Base-by-base conservation (phyloP, 2,888 invertebrate species). In the Sminthurinus aureus region DNA sequence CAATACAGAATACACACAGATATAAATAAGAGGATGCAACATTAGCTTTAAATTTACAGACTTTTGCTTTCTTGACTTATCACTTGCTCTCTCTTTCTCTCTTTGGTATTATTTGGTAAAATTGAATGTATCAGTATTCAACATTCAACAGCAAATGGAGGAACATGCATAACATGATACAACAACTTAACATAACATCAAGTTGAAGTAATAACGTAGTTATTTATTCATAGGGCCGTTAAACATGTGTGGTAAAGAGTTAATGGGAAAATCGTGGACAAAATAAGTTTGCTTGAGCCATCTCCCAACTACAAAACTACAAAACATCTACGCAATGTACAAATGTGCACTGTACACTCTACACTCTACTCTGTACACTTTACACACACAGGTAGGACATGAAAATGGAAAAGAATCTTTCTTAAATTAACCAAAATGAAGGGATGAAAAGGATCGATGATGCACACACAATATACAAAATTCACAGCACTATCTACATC, bases 211-310 rank as follows among this genome's bases (percentile, higher is more conserved):
- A 18, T 58, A 58, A 58, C 58, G 58, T 58, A 58, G 58, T 58
- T 58, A 73, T 73, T 73, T 73, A 58, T 58, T 58, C 77, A 77
- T 52, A 77, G 22, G 77, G 24, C 77, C 58, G 22, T 77, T 77
- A 77, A 77, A 26, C 67, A 67, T 79, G 79, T 69, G 79, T 67
- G 79, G 79, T 79, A 69, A 69, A 79, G 66, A 50, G 79, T 67
- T 79, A 79, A 79, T 79, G 51, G 79, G 18, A 26, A 79, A 79
- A 79, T 79, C 79, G 79, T 79, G 79, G 50, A n/a, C 20, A 69
- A 67, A 69, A 79, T 69, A 58, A n/a, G 52, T 20, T 58, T 20
- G 24, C 71, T 71, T 26, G 24, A 22, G 71, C 12, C 71, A 71
- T 71, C 58, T 51, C 18, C 24, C 51, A 13, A 58, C 13, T n/a